These are phyloP conservation scores for Protonibea diacanthus DNA, from an alignment of 2,797 vertebrate species.

Conservation along the genomic window DNA sequence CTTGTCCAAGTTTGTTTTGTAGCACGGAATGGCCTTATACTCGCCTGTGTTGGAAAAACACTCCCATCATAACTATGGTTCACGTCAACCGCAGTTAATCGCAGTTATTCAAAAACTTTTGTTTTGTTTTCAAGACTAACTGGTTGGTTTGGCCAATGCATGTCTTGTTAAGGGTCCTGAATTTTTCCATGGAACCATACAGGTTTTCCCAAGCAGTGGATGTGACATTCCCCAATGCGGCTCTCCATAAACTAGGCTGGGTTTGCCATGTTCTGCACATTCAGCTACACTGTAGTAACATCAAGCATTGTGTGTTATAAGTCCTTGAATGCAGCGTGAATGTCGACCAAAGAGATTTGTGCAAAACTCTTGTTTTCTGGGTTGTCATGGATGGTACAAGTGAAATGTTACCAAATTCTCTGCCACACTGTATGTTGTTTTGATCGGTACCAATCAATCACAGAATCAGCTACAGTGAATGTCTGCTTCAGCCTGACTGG, in stretches of 20 bases:
- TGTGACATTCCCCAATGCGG: not conserved
- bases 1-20: not conserved
- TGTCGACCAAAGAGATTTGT: constrained; percentile 47
- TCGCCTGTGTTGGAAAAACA: not conserved
- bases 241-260: not conserved
- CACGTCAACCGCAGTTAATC: not conserved
- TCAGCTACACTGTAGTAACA: not conserved
- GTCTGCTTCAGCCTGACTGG: not conserved
- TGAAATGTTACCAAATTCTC: constrained; percentile 26
- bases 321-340: constrained; percentile 11
- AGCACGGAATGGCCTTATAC: not conserved
- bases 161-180: not conserved
- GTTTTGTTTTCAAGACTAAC: not conserved
- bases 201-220: not conserved
- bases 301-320: constrained; percentile 8
- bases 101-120: no score
- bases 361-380: constrained; percentile 7
- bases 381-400: constrained; percentile 22
- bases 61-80: not conserved
- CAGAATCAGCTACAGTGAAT: not conserved
- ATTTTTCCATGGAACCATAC: not conserved
- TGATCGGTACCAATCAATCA: constrained; percentile 6
- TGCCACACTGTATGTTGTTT: not conserved
- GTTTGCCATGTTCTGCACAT: constrained; percentile 6
- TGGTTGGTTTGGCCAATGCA: not conserved